Base-by-base conservation (phyloP, 2,888 invertebrate species). In the Calliscelio sp. region DNA sequence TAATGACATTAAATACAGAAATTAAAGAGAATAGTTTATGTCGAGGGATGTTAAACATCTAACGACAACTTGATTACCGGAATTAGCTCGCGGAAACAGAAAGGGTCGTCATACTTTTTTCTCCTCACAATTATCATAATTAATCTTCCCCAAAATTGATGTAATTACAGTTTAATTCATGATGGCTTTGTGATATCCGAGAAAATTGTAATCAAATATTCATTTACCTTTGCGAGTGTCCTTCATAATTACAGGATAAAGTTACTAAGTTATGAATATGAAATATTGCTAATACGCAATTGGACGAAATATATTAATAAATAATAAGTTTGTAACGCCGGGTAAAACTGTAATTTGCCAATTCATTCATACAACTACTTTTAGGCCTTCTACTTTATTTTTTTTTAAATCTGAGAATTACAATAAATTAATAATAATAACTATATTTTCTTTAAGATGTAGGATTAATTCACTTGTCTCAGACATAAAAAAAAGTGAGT, bases 191-290 rank as follows among this genome's bases (percentile, higher is more conserved):
- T 28, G 61, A 68, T 41, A 22, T 49, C 49, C 38, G 14, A 41
- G 22, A 16, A 70, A 28, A 28, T 38, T n/a, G 18, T 7, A 25
- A 66, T 77, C 38, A 59, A 66, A 51, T 28, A 53, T 38, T 25
- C 57, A 59, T 59, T 35, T 38, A 18, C 38, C 25, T 59, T 49
- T 38, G n/a, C n/a, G 24, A 77, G 59, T 49, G 63, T 55, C 63
- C 44, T 61, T 65, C 55, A 46, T 75, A 75, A 65, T 75, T 75
- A 55, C 35, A 75, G n/a, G 75, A n/a, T 46, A 46, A 55, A 68
- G 51, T 78, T 68, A 44, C 32, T 32, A 18, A 65, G n/a, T 14
- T 25, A 55, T 57, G 65, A 55, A 75, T 65, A 65, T 65, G 65
- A 63, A 41, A 75, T 46, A 24, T 57, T 44, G 4, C 53, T 63